Base-by-base conservation (phyloP, 1,140 invertebrate species). In the Anastrepha ludens region DNA sequence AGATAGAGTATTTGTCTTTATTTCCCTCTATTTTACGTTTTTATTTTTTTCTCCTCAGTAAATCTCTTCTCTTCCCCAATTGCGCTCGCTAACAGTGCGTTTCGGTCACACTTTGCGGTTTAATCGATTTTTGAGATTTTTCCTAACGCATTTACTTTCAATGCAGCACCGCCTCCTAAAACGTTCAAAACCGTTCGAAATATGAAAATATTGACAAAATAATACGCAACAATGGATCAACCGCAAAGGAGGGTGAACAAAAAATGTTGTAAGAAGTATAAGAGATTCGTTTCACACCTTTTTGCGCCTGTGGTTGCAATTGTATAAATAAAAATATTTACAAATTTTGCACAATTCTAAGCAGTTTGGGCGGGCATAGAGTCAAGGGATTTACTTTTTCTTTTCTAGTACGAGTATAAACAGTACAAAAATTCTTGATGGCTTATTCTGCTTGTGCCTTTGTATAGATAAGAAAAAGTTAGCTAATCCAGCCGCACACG, bases 21-120 rank as follows among this genome's bases (percentile, higher is more conserved):
- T 29, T 29, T 29, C 29, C 29, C 29, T 29, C 29, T 29, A 29
- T 29, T 29, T 29, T 29, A 29, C 29, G 29, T 29, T 0, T 29
- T 29, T 29, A 29, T 29, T 29, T 29, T 29, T 55, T 55, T 55
- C 50, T 8, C 6, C 11, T 55, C 11, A 55, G 50, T 8, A 55
- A 55, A 55, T 11, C 50, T 55, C 50, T 0, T 7, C 13, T 47
- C 7, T 15, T 47, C 44, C 41, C 17, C 17, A 74, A n/a, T 74
- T 11, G 17, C 8, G 6, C 11, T 13, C 67, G 41, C 41, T 41
- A 44, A 55, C 74, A 8, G 47, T 50, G 74, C 74, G n/a, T 58
- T 55, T 81, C 74, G 74, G 74, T 81, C 85, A 86, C 62, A 65
- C 85, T 86, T 86, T 86, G 85, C 85, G 85, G 85, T 86, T 86